These are phyloP conservation scores for Lethenteron reissneri DNA, from an alignment of 2,113 vertebrate species.

Conservation along the genomic window DNA sequence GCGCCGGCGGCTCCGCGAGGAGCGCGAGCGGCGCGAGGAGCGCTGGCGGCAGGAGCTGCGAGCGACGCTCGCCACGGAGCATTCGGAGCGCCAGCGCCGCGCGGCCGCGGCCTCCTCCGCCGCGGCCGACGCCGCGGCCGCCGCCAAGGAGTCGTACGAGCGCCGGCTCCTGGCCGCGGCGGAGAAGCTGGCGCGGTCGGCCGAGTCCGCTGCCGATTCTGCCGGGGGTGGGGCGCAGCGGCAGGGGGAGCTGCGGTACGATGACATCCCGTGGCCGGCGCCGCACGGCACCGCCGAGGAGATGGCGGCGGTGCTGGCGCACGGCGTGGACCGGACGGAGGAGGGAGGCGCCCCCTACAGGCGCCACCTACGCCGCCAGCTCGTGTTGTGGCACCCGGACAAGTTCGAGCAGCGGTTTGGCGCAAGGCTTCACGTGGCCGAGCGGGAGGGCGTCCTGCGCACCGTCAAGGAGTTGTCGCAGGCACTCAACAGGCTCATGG, in stretches of 20 bases:
- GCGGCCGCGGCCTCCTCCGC: constrained; percentile 9
- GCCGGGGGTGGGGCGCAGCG: not conserved
- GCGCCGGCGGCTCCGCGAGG: constrained; percentile 16
- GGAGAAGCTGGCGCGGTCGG: constrained; percentile 9
- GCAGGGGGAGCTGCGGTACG: constrained; percentile 23
- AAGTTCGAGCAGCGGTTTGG: constrained; percentile 51
- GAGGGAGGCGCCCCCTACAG: constrained; percentile 22
- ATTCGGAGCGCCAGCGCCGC: constrained; percentile 12
- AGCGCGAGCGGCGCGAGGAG: not conserved
- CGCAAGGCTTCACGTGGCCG: constrained; percentile 27
- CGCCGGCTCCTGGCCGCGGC: no score
- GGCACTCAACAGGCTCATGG: constrained; percentile 39
- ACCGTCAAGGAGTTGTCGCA: constrained; percentile 51
- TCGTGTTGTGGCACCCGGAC: constrained; percentile 53
- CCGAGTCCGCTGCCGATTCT: no score
- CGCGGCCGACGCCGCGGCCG: constrained; percentile 11
- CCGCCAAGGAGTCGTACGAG: not conserved
- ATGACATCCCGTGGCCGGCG: constrained; percentile 51
- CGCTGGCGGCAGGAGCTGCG: no score
- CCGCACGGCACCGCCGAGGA: constrained; percentile 31
- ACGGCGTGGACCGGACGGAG: constrained; percentile 26
- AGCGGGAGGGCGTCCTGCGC: constrained; percentile 33
- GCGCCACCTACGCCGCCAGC: constrained; percentile 37
- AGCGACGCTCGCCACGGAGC: not conserved
- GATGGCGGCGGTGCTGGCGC: constrained; percentile 42